These are phyloP conservation scores for Spea multiplicata DNA, from an alignment of 2,113 vertebrate genomes.

Conservation along the genomic window DNA sequence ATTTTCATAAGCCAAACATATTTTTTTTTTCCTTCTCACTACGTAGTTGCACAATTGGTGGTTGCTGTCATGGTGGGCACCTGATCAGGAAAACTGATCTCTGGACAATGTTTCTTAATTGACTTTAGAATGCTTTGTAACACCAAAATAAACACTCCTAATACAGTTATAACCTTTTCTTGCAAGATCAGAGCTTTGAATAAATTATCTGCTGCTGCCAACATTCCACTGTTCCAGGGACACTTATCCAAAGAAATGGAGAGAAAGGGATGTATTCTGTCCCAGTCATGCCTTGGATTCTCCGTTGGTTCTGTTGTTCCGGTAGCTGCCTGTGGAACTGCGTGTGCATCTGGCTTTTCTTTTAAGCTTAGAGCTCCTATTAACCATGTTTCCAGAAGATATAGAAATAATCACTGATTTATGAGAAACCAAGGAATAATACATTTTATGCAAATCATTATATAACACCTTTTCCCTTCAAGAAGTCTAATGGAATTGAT, in stretches of 20 bases:
- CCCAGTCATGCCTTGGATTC: neutral
- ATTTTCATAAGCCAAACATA: slow-evolving; percentile 58
- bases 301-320: neutral
- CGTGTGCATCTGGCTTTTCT: too few species aligned
- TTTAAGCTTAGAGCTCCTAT: too few species aligned
- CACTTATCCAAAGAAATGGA: neutral
- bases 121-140: slow-evolving; percentile 62
- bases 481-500: too few species aligned
- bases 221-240: neutral
- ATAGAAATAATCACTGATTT: neutral
- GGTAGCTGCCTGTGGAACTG: too few species aligned
- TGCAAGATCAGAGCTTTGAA: slow-evolving; percentile 51
- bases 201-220: slow-evolving; percentile 3
- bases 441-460: too few species aligned
- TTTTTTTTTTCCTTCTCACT: slow-evolving; percentile 53
- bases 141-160: slow-evolving; percentile 55
- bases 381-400: neutral
- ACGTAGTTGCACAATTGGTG: slow-evolving; percentile 55
- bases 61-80: slow-evolving; percentile 55
- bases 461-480: too few species aligned
- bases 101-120: slow-evolving; percentile 60
- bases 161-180: slow-evolving; percentile 56
- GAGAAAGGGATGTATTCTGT: neutral
- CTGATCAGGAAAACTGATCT: slow-evolving; percentile 58
- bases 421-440: too few species aligned